Evolutionary conservation across 2,888 invertebrate genomes (phyloP), one percentile per base, ranked within the genome.

Genomic region (Parnassius orleans): DNA sequence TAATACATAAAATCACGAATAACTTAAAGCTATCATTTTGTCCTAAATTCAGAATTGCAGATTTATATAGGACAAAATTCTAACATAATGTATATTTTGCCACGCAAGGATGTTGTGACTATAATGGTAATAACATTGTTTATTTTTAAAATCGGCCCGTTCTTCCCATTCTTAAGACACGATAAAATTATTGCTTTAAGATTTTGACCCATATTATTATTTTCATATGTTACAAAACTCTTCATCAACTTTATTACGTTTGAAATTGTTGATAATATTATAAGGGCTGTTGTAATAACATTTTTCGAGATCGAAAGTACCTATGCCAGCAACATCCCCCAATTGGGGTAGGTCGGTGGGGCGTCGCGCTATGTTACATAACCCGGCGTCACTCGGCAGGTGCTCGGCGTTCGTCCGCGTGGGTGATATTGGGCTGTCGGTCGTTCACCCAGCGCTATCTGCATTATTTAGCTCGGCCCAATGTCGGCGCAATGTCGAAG

Each of bases 391-490:
- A 68, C 80, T 67, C 72, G 79, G 83, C 87, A 86, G 87, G 86
- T 87, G 86, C 72, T 79, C 74, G 73, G 77, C 78, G 81, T 75
- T 84, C 80, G 87, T 80, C 87, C 86, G 88, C 82, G 81, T 86
- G 83, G 70, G 60, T 76, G 79, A 87, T 88, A 89, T 88, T 89
- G 87, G 86, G 86, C 83, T 84, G 87, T 83, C 87, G 90, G 90
- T 86, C 90, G 83, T 84, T 83, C 82, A 89, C 86, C 88, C 77
- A 80, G 74, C 77, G 87, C 87, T 91, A 90, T 90, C 90, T 89
- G 84, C 86, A 86, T 87, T 87, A 87, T 89, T 90, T 86, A 83
- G 88, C 86, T 80, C 79, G 82, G 14, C 48, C 78, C 90, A 90
- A 91, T 88, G 90, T 90, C 90, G 88, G 84, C 79, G 57, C 61